phyloP scores from a whole-genome alignment of 2,888 invertebrate genomes.

The Mayetiola destructor region DNA sequence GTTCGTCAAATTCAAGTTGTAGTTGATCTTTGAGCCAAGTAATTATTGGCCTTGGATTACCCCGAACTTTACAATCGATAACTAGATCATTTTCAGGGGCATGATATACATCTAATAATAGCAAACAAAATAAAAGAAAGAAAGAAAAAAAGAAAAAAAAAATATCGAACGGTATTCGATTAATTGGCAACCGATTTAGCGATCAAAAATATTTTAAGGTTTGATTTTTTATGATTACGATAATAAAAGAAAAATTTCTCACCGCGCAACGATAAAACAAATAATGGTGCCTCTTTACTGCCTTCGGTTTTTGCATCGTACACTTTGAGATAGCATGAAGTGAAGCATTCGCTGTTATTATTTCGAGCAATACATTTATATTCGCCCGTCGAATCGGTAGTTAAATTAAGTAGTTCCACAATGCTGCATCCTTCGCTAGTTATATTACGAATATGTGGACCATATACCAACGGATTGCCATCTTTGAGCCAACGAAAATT shows the following conservation, averaged over 20 bases:
- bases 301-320: constrained; percentile 31
- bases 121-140: constrained; percentile 25
- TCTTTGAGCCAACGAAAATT: constrained; percentile 63
- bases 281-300: constrained; percentile 33
- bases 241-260: constrained; percentile 21
- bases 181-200: no score
- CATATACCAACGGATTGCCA: constrained; percentile 43
- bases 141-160: no score
- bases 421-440: constrained; percentile 55
- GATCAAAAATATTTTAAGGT: neutral
- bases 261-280: constrained; percentile 49
- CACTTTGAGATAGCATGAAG: constrained; percentile 50
- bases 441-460: constrained; percentile 43
- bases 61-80: constrained; percentile 64
- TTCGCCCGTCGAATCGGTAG: constrained; percentile 57
- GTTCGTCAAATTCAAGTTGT: constrained; percentile 41
- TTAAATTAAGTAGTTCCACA: constrained; percentile 54
- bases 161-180: constrained; percentile 40
- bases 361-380: constrained; percentile 69
- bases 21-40: constrained; percentile 60
- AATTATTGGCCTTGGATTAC: constrained; percentile 55
- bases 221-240: neutral
- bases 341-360: constrained; percentile 51
- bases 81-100: constrained; percentile 56
- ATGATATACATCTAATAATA: constrained; percentile 49